Conservation (phyloP, 2,797 vertebrate species). For the Halcyon smyrnensis region DNA sequence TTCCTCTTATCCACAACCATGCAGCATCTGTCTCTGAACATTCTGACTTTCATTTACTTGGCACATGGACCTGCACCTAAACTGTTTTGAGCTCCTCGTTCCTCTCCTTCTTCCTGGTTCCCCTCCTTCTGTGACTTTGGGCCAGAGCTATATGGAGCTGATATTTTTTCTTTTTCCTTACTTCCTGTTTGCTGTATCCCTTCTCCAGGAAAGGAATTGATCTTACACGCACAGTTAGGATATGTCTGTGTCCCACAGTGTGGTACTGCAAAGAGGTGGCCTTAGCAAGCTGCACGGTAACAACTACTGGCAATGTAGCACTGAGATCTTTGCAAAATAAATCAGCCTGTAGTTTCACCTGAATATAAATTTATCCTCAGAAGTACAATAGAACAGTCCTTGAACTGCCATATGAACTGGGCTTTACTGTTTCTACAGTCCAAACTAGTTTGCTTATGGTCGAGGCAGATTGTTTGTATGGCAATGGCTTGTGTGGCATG, state of each 20-base stretch:
- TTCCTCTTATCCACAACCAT: neutral
- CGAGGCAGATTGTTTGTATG: accelerated
- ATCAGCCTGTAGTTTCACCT: neutral
- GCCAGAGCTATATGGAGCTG: neutral
- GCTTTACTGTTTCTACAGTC: neutral
- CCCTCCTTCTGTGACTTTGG: neutral
- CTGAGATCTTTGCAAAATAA: neutral
- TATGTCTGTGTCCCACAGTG: neutral
- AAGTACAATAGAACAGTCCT: neutral
- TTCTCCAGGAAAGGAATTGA: neutral
- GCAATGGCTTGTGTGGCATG: neutral
- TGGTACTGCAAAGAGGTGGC: neutral
- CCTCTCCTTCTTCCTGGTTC: neutral
- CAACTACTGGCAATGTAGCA: neutral
- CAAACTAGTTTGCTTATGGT: neutral
- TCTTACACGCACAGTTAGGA: neutral
- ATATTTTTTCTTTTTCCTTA: neutral
- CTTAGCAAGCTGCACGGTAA: neutral
- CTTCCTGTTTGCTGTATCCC: neutral
- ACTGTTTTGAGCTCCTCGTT: neutral
- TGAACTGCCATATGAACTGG: neutral
- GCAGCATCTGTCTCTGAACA: neutral
- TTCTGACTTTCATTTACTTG: neutral
- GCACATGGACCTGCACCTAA: neutral
- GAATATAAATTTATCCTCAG: neutral